Evolutionary conservation across 2,797 vertebrate species (phyloP).

Genomic region (Eleutherodactylus coqui): DNA sequence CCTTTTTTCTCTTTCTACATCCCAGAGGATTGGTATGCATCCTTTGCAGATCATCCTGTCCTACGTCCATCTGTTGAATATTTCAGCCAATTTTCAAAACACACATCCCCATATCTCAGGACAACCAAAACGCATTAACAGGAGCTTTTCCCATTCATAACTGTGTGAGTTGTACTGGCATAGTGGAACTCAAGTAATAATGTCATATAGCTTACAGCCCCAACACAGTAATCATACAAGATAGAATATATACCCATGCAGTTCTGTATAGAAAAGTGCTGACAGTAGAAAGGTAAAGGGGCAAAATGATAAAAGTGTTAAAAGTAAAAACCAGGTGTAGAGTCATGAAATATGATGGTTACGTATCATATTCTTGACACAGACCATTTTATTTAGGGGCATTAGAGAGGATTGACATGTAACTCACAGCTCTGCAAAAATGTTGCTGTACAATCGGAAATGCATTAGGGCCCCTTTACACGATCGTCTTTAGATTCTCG

Average conservation of each 20-base stretch:
- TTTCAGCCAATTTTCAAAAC: slow-evolving; percentile 25
- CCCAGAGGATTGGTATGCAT: slow-evolving; percentile 37
- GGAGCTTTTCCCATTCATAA: background rate
- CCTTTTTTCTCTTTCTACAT: slow-evolving; percentile 36
- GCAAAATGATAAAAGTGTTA: background rate
- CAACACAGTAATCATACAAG: background rate
- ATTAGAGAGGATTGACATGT: background rate
- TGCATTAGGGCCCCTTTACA: too few relatives aligned
- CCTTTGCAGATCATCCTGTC: slow-evolving; percentile 53
- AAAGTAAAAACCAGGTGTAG: background rate
- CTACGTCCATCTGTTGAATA: slow-evolving; percentile 61
- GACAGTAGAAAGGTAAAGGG: background rate
- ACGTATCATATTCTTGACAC: background rate
- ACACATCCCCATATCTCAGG: slow-evolving; percentile 14
- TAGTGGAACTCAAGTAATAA: background rate
- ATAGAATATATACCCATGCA: background rate
- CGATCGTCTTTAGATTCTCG: too few relatives aligned
- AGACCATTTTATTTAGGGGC: background rate
- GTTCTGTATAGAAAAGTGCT: background rate
- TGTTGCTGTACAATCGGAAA: too few relatives aligned
- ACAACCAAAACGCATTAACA: background rate
- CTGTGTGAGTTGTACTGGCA: background rate
- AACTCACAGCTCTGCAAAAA: background rate
- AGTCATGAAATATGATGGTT: background rate
- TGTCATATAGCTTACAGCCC: background rate